Evolutionary conservation across 2,113 vertebrate genomes (phyloP).

Genomic region (Pelobates fuscus): DNA sequence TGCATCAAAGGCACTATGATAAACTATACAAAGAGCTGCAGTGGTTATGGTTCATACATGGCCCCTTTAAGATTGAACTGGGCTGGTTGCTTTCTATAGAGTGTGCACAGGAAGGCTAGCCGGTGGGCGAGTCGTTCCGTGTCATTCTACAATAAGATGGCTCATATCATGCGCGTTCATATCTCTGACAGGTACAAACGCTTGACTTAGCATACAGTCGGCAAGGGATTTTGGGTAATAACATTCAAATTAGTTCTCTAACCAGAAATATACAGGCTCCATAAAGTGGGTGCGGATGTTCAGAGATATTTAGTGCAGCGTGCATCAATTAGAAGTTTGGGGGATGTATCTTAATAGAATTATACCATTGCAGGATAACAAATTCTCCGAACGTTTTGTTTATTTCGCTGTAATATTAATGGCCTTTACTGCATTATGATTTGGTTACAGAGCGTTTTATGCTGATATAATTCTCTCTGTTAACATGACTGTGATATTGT

Average conservation of each 20-base stretch:
- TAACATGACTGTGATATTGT: constrained; percentile 31
- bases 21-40: no score
- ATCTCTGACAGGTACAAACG: background rate
- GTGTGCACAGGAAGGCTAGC: no score
- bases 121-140: background rate
- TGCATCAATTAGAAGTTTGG: background rate
- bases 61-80: no score
- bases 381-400: background rate
- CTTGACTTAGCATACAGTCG: background rate
- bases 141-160: background rate
- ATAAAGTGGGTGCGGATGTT: constrained; percentile 27
- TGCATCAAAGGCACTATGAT: no score
- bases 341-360: constrained; percentile 20
- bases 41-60: no score
- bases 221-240: constrained; percentile 25
- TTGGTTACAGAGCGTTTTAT: constrained; percentile 26
- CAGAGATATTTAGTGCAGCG: constrained; percentile 21
- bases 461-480: constrained; percentile 23
- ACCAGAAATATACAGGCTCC: constrained; percentile 28
- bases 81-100: no score
- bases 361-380: constrained; percentile 22
- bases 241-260: constrained; percentile 21
- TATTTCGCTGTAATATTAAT: constrained; percentile 36
- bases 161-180: background rate
- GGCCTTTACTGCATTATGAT: constrained; percentile 18